Percentiles rank a stretch among this genome's conserved stretches.
These are phyloP conservation scores for Anniella stebbinsi DNA, from an alignment of 2,797 vertebrate genomes.

Conservation along the genomic window DNA sequence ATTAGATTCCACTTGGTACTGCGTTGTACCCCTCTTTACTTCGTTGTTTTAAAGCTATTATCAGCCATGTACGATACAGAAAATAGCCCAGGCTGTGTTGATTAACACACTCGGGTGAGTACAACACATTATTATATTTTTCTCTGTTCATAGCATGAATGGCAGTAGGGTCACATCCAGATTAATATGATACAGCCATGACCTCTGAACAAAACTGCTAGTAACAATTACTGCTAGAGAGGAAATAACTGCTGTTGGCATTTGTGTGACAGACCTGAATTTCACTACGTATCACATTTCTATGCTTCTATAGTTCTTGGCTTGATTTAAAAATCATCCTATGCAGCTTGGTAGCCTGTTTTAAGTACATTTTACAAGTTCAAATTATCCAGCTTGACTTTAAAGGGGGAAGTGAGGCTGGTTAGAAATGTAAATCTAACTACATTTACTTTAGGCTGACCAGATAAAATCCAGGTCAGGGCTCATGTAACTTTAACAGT, in stretches of 20 bases:
- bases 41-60: slow-evolving; percentile 6
- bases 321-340: slow-evolving; percentile 38
- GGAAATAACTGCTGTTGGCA: not conserved
- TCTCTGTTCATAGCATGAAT: slow-evolving; percentile 41
- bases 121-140: slow-evolving; percentile 9
- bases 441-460: too few species aligned
- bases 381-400: not conserved
- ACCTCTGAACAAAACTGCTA: slow-evolving; percentile 46
- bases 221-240: slow-evolving; percentile 9
- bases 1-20: not conserved
- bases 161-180: slow-evolving; percentile 34
- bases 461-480: too few species aligned
- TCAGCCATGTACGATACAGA: not conserved
- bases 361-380: slow-evolving; percentile 1
- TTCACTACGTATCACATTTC: not conserved
- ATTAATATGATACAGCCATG: slow-evolving; percentile 38
- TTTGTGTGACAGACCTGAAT: not conserved
- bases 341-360: not conserved
- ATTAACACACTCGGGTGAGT: not conserved
- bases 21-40: not conserved
- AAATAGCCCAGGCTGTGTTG: not conserved
- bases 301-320: not conserved
- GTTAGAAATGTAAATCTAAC: slow-evolving; percentile 5
- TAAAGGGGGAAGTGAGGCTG: not conserved
- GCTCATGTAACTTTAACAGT: too few species aligned